Evolutionary conservation across 2,113 vertebrate genomes (phyloP), one percentile per base, ranked within the genome.

Genomic region (Entomyzon cyanotis): DNA sequence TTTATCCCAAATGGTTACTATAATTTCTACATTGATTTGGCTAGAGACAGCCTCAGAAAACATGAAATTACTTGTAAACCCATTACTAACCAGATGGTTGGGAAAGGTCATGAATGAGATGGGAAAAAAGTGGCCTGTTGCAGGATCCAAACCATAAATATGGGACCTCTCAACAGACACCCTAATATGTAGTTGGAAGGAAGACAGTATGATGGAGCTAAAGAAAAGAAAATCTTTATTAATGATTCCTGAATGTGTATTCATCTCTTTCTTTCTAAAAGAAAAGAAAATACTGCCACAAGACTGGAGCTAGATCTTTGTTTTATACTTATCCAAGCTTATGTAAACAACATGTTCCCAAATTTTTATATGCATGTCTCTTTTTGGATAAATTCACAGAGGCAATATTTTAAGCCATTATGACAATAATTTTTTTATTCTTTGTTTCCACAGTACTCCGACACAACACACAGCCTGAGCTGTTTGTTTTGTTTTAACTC

Each of bases 71-170:
- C 41, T 96, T 93, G 67, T 90, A 94, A 93, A 83, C 12, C 22
- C 18, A 39, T 92, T 93, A 82, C 49, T 35, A 90, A 46, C 59
- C 87, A 89, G 84, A 88, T 87, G 82, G 28, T 52, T 93, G 64
- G 86, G 69, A 94, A 87, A 79, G 46, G 37, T 93, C 74, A 60
- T 64, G 76, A 88, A 89, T 79, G 49, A 47, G 16, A 71, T 42
- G 31, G 37, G 75, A 28, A 74, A 87, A 91, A 81, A 78, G 41
- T 53, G 52, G 20, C 35, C 67, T 76, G 16, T 81, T 95, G 41
- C 41, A 62, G 21, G 63, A 92, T 94, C 73, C 58, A 95, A 94
- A 78, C 33, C 71, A 82, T 90, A 89, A 96, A 95, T 84, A 78
- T 42, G 70, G 52, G 22, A 83, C 17, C 13, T 91, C 37, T 95